Evolutionary conservation across 1,140 invertebrate genomes (phyloP), one percentile per base, ranked within the genome.

Genomic region (Drosophila murphyi): DNA sequence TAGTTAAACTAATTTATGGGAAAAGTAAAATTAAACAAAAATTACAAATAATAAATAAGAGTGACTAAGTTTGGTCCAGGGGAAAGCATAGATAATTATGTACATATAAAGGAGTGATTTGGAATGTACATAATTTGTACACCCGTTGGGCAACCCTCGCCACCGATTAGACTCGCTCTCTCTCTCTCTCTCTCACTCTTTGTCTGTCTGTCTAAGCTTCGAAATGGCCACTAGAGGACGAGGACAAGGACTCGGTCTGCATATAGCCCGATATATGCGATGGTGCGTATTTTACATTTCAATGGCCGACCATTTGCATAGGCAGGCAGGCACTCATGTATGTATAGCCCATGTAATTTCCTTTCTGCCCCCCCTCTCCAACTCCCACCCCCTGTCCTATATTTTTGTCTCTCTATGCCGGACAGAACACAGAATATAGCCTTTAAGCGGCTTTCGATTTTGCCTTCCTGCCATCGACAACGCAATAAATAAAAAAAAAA

Each of bases 221-320:
- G 74, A 76, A 67, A 76, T 76, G 70, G 63, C 70, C 61, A 43
- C 70, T 37, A 67, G 48, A 73, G 39, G n/a, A 43, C 39, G 6
- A n/a, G 10, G 10, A 43, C 39, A 43, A 43, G 39, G 4, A n/a
- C 39, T n/a, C 31, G 45, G 55, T 56, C 62, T 72, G 68, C 79
- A 82, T 75, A 78, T 5, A 37, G 5, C 7, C 5, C 6, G 6
- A 8, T 43, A 43, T 43, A 3, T 86, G 82, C 61, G 75, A 69
- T 75, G 74, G 54, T 78, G 67, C 75, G 76, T 88, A 88, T 82
- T 87, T 86, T 76, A 88, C 83, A 82, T 88, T 86, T 88, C 79
- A 86, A 86, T 88, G 79, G 79, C 32, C 63, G 69, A 31, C 63
- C 82, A 87, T 87, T 86, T 82, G 82, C 78, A 87, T 86, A 78